Base-by-base conservation (phyloP, 30 jellyfish, hydroid and myxozoan species). In the Sanderia malayensis region DNA sequence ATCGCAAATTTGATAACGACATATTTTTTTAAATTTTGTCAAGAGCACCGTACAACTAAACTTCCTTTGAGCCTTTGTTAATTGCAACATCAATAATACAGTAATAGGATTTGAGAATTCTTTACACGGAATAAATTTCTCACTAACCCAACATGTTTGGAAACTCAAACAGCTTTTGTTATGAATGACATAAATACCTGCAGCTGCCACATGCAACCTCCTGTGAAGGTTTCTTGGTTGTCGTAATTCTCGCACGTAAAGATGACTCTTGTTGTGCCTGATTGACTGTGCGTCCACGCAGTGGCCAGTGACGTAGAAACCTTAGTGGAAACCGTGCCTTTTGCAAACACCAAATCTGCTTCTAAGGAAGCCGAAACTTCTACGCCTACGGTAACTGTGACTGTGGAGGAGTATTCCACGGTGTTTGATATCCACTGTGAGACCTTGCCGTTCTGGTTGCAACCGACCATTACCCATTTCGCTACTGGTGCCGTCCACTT, bases 201-300 rank as follows among this genome's bases (percentile, higher is more conserved):
- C 66, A 70, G 82, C 29, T 70, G 82, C 82, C 82, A 70, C 82
- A 70, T 70, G 72, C 82, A 70, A 23, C 82, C 82, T 4, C 72
- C 49, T 23, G 31, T 70, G 58, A 47, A 70, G 25, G 72, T 21
- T 10, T 44, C 70, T 1, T 37, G 58, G 25, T 22, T 70, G 53
- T 70, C 82, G 41, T 70, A 45, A n/a, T 41, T 2, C 4, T 70
- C 82, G 41, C 82, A 70, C 4, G 82, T 2, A 25, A 70, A 70
- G 1, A 19, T 21, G 71, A 53, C 29, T n/a, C 58, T 46, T 21
- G 71, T 70, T 11, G 73, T 45, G 58, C 49, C 58, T 4, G 69
- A 47, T 20, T 46, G 82, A 33, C 70, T 70, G 29, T 53, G 31
- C 1, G 70, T 44, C 82, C 82, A 70, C 8, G 82, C 70, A 10